Base-by-base conservation (phyloP, 1,140 invertebrate genomes). In the Bombus confusus region DNA sequence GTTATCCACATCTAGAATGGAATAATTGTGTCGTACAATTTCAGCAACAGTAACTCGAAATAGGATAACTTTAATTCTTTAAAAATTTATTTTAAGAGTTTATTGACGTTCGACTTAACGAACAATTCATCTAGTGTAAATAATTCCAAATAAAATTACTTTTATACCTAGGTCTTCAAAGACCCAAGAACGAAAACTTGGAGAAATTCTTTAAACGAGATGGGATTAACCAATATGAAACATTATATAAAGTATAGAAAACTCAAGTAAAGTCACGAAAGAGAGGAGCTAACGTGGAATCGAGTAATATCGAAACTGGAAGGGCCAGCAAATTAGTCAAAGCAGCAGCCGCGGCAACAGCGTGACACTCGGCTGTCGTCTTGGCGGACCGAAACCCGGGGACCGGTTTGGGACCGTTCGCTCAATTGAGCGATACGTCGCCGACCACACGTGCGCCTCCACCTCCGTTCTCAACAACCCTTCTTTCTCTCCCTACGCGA, bases 391-490 rank as follows among this genome's bases (percentile, higher is more conserved):
- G 87, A 88, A 88, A 85, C 72, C 41, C 68, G 66, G 76, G 88
- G 93, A 93, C 92, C 93, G 92, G 93, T 92, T 93, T 92, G 78
- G 86, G 89, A 90, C 79, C 89, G 91, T 90, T 92, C 89, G 89
- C 89, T 94, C 93, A 94, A 94, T 94, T 94, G 93, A 94, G 92
- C 93, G 93, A 94, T 94, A 93, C 89, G 83, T 80, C 87, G 91
- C 80, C 89, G 93, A 91, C 93, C 93, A 94, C 92, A 94, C 93
- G 88, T 92, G 91, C 86, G 87, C 78, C 86, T 87, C 85, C 90
- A 85, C 64, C 86, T 78, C 43, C 59, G 31, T 62, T 74, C 43
- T 57, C 41, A 25, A 39, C 85, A 75, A 59, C 85, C 80, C 85
- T 81, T 80, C 86, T 85, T 84, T 81, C 88, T 85, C 82, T 85